phyloP scores from a whole-genome alignment of 2,797 vertebrate species.

The Buceros bicornis region DNA sequence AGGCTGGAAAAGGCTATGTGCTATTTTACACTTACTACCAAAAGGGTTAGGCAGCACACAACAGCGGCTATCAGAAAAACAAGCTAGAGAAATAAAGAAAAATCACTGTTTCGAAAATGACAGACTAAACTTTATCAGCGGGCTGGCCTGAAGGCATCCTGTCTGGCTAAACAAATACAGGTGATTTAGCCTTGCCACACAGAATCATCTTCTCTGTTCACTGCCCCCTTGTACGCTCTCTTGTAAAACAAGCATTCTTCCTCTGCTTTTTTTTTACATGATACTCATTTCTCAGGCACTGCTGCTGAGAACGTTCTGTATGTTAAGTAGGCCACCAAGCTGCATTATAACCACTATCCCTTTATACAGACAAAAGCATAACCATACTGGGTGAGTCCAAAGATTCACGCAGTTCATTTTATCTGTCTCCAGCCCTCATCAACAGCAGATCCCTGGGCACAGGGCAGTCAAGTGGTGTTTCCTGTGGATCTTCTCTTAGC shows the following conservation, averaged over 20 bases:
- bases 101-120: slow-evolving; percentile 27
- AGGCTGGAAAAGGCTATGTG: neutral
- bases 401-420: neutral
- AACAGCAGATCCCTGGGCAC: neutral
- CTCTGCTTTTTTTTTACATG: neutral
- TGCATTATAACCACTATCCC: neutral
- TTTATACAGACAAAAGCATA: neutral
- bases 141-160: neutral
- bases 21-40: neutral
- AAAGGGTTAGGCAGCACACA: neutral
- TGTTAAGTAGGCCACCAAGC: neutral
- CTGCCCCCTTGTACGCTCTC: neutral
- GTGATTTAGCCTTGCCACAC: neutral
- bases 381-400: neutral
- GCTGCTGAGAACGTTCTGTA: neutral
- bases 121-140: neutral
- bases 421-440: neutral
- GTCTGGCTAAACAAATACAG: slow-evolving; percentile 14
- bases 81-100: slow-evolving; percentile 21
- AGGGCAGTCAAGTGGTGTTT: neutral
- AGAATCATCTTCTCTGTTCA: neutral
- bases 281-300: neutral
- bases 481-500: neutral
- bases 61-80: neutral
- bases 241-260: neutral